Evolutionary conservation across 2,113 vertebrate genomes (phyloP).

Genomic region (Cheilinus undulatus): DNA sequence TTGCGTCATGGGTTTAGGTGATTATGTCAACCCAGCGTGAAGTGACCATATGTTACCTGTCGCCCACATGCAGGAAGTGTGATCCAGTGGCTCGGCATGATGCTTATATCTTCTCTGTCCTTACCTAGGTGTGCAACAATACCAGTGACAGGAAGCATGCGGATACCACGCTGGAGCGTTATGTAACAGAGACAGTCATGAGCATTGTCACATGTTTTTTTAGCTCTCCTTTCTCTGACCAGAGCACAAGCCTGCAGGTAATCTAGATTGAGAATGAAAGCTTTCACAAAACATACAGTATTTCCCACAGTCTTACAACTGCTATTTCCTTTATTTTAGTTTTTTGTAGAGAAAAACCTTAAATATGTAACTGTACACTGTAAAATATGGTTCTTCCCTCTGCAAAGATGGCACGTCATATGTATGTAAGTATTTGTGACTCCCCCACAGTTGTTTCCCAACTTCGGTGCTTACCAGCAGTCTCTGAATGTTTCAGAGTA

Average conservation of each 20-base stretch:
- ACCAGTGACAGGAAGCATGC: slow-evolving; percentile 96
- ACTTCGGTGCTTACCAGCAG: slow-evolving; percentile 23
- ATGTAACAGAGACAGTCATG: slow-evolving; percentile 98
- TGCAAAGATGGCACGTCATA: slow-evolving; percentile 71
- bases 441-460: slow-evolving; percentile 28
- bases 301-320: neutral
- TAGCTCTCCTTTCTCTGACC: slow-evolving; percentile 98
- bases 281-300: neutral
- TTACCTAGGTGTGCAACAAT: slow-evolving; percentile 94
- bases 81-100: slow-evolving; percentile 38
- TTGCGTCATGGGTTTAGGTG: neutral
- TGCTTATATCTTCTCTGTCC: slow-evolving; percentile 22
- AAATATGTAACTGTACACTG: neutral
- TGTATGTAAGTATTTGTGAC: slow-evolving; percentile 81
- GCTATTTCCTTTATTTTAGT: neutral
- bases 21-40: slow-evolving; percentile 9
- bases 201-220: slow-evolving; percentile 99
- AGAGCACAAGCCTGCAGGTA: slow-evolving; percentile 99
- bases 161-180: slow-evolving; percentile 92
- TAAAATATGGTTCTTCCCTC: slow-evolving; percentile 38
- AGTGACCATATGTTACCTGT: slow-evolving; percentile 10
- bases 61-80: slow-evolving; percentile 38
- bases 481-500: slow-evolving; percentile 4
- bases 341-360: neutral
- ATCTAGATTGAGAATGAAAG: neutral